Conservation (phyloP, 2,888 invertebrate species). For the Polia nebulosa region DNA sequence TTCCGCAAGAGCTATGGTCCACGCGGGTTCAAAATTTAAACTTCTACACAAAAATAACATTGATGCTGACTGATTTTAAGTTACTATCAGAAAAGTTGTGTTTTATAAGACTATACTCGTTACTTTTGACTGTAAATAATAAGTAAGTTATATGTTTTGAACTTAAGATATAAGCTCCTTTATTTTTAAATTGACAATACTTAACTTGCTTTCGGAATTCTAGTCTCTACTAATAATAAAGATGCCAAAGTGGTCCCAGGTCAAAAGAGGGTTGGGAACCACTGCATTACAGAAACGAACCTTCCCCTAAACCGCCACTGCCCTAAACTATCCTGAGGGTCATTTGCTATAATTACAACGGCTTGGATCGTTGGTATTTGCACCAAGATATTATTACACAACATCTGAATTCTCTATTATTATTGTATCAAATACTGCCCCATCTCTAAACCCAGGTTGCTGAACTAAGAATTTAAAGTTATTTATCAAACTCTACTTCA, state of each 20-base stretch:
- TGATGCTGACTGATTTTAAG: not conserved
- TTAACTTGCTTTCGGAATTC: not conserved
- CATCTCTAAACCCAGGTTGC: not conserved
- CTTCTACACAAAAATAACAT: not conserved
- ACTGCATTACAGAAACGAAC: conserved; percentile 32
- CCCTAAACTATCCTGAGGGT: conserved; percentile 39
- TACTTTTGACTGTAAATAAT: too few species aligned
- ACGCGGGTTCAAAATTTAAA: not conserved
- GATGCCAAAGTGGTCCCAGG: not conserved
- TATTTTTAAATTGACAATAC: too few species aligned
- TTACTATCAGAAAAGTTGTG: not conserved
- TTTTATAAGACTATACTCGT: not conserved
- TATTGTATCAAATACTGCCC: not conserved
- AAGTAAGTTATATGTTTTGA: too few species aligned
- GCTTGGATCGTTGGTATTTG: conserved; percentile 21
- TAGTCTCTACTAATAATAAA: not conserved
- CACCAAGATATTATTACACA: conserved; percentile 22
- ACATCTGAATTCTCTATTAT: not conserved
- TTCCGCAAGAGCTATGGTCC: not conserved
- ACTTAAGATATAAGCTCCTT: too few species aligned
- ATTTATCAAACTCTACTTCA: not conserved
- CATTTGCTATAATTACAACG: conserved; percentile 40
- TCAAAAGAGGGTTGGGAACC: not conserved
- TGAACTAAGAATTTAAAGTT: not conserved
- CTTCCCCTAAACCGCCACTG: conserved; percentile 14